Evolutionary conservation across 2,888 invertebrate species (phyloP).

Genomic region (Scaptomyza flava): DNA sequence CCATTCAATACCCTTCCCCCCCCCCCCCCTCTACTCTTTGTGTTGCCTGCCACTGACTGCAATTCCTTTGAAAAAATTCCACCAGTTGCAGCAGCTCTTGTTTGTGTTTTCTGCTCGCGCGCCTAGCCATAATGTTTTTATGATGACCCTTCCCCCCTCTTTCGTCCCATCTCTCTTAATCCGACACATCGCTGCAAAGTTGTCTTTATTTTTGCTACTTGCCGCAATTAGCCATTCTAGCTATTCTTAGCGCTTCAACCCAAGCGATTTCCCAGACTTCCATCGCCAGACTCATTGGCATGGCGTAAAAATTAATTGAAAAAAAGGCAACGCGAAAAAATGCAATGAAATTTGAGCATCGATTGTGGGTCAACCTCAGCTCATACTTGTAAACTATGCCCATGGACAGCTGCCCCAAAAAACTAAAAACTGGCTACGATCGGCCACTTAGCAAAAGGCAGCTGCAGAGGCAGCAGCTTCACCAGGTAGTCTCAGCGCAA

Average conservation of each 20-base stretch:
- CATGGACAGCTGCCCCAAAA: slow-evolving; percentile 59
- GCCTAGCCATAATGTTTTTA: slow-evolving; percentile 77
- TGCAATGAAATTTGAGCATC: slow-evolving; percentile 78
- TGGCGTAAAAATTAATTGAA: slow-evolving; percentile 73
- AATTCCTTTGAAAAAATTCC: slow-evolving; percentile 77
- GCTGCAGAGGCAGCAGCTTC: slow-evolving; percentile 38
- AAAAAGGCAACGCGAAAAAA: slow-evolving; percentile 46
- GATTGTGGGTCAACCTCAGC: slow-evolving; percentile 69
- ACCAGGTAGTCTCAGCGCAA: slow-evolving; percentile 62
- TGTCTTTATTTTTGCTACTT: slow-evolving; percentile 69
- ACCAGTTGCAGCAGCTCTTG: slow-evolving; percentile 67
- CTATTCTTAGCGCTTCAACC: slow-evolving; percentile 61
- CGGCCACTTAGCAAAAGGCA: slow-evolving; percentile 33
- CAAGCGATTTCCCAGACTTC: slow-evolving; percentile 13
- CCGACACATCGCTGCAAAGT: slow-evolving; percentile 36
- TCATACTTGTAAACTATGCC: slow-evolving; percentile 8
- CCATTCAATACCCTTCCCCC: background rate
- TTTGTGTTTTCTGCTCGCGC: slow-evolving; percentile 61
- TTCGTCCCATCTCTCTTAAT: slow-evolving; percentile 28
- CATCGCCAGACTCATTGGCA: slow-evolving; percentile 65
- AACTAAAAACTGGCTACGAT: slow-evolving; percentile 24
- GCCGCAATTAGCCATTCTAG: slow-evolving; percentile 70
- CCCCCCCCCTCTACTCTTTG: background rate
- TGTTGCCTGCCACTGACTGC: slow-evolving; percentile 33
- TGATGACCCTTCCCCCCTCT: slow-evolving; percentile 60